Base-by-base conservation (phyloP, 2,888 invertebrate genomes). In the Eupithecia vulgata region DNA sequence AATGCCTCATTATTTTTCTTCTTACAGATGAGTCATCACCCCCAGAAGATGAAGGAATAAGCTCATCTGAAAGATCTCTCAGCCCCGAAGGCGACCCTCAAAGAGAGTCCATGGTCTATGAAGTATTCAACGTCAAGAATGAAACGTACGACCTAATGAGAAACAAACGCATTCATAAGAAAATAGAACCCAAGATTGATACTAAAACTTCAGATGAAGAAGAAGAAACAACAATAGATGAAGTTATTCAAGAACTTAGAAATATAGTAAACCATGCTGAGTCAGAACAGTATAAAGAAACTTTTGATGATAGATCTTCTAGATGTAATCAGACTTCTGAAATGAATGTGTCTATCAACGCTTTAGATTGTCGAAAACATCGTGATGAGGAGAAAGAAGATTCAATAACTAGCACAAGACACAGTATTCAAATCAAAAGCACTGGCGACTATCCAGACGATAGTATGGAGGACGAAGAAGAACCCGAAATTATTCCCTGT, bases 31-130 rank as follows among this genome's bases (percentile, higher is more conserved):
- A 95, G 83, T 96, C 96, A 61, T 97, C 97, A 8, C 97, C 97
- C 79, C 97, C 97, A 57, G 97, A 98, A 91, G 98, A 98, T 84
- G 98, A 98, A 94, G 98, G 98, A 8, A 98, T 98, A 80, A 97
- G 97, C 83, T 97, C 97, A 12, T 97, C 97, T 0, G 98, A 98
- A 86, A 94, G 96, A 80, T 97, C 97, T 59, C 92, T 97, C 62
- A 97, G 97, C 76, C 97, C 97, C 0, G 97, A 97, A 84, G 95
- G 95, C 45, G 95, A 95, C 77, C 90, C 93, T 0, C 95, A 96
- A 85, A 90, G 95, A 77, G 95, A 96, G 78, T 93, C 95, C 0
- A 92, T 95, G 87, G 94, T 95, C 1, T 96, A 96, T 82, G 95
- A 96, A 88, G 93, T 96, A 66, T 96, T 95, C 81, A 95, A 94